Conservation (phyloP, 2,113 vertebrate species). For the Catharus bicknelli region DNA sequence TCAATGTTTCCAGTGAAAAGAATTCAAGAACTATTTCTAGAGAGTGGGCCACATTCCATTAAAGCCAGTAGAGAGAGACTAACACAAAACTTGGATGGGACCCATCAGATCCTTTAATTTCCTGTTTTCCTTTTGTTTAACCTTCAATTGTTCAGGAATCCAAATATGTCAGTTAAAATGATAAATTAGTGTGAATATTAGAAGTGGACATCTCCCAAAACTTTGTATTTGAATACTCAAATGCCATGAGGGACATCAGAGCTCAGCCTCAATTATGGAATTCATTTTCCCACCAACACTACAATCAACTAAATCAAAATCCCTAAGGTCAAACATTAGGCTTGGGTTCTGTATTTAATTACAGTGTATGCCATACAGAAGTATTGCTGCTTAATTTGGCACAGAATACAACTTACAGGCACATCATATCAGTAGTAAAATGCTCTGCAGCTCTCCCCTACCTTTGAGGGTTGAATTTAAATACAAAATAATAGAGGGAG, state of each 20-base stretch:
- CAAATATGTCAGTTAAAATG: neutral
- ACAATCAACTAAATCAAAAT: neutral
- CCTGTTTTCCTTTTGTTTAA: conserved; percentile 34
- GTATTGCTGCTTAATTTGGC: neutral
- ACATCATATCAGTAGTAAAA: neutral
- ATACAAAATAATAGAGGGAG: neutral
- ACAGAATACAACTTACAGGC: neutral
- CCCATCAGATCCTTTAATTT: conserved; percentile 13
- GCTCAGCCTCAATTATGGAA: neutral
- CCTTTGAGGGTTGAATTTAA: neutral
- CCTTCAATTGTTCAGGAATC: neutral
- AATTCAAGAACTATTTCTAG: conserved; percentile 34
- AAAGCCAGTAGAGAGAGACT: neutral
- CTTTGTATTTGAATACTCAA: neutral
- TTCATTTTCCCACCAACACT: neutral
- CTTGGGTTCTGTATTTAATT: neutral
- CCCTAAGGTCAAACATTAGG: neutral
- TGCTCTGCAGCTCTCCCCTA: neutral
- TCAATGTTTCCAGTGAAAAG: conserved; percentile 12
- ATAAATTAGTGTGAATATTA: conserved; percentile 11
- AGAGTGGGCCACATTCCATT: conserved; percentile 16
- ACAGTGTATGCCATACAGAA: neutral
- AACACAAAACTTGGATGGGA: neutral
- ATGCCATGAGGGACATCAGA: neutral
- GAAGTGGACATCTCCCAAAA: conserved; percentile 18